Conservation (phyloP, 2,113 vertebrate genomes). For the Micromys minutus region DNA sequence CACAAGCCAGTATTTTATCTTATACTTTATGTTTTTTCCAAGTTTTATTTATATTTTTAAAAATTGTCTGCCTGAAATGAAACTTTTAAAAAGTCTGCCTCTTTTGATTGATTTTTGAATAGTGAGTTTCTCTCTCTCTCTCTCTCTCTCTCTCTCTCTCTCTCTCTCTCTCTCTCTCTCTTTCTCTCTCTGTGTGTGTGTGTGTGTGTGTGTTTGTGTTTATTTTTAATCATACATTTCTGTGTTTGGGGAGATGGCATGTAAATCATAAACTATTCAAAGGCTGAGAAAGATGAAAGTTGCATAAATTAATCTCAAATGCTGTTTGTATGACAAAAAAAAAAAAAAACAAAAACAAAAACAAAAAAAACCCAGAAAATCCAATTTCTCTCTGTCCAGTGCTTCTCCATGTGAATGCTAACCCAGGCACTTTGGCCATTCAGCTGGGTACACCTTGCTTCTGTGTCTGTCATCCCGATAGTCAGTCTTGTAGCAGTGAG, state of each 20-base stretch:
- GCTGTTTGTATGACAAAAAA: neutral
- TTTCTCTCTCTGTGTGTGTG: no score
- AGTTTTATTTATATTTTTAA: neutral
- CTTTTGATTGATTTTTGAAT: slow-evolving; percentile 27
- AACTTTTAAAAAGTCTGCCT: slow-evolving; percentile 28
- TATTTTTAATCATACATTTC: neutral
- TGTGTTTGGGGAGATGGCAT: slow-evolving; percentile 37
- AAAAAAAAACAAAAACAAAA: no score
- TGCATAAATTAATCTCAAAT: slow-evolving; percentile 16
- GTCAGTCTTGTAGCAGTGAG: neutral
- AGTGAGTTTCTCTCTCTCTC: no score
- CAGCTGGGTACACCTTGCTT: neutral
- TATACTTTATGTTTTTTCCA: neutral
- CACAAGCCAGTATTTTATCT: neutral
- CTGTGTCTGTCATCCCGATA: neutral
- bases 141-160: no score
- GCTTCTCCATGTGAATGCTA: neutral
- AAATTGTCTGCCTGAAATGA: slow-evolving; percentile 53
- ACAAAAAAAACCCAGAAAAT: neutral
- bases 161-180: no score
- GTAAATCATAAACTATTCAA: neutral
- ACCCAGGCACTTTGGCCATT: neutral
- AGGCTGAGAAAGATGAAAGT: slow-evolving; percentile 37
- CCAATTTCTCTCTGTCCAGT: neutral
- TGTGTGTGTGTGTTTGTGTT: no score